These are phyloP conservation scores for Troilus luridus DNA, from an alignment of 2,888 invertebrate genomes.

Conservation along the genomic window DNA sequence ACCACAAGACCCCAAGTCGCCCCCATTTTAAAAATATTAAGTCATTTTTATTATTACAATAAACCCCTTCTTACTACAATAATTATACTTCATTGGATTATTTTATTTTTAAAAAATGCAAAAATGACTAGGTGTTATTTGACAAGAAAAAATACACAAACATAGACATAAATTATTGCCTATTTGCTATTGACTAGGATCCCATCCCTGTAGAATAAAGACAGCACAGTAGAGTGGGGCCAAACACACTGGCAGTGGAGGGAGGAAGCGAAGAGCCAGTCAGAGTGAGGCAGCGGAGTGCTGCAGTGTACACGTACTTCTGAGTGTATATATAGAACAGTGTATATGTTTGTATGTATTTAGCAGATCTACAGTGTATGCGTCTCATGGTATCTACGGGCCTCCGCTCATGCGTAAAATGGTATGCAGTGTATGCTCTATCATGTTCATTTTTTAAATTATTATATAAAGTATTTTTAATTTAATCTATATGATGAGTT, in stretches of 20 bases:
- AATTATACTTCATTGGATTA: too few relatives aligned
- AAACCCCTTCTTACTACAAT: too few relatives aligned
- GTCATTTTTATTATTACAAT: too few relatives aligned
- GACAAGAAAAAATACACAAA: too few relatives aligned
- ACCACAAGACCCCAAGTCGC: too few relatives aligned
- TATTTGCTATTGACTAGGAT: not conserved
- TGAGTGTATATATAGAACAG: slow-evolving; percentile 33
- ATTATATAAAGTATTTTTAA: not conserved
- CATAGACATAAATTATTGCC: too few relatives aligned
- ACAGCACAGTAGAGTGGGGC: not conserved
- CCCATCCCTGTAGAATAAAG: not conserved
- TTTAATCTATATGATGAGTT: not conserved
- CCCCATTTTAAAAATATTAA: too few relatives aligned
- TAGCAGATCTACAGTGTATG: slow-evolving; percentile 1
- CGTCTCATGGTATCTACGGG: not conserved
- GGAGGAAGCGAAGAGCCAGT: not conserved
- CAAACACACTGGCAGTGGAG: not conserved
- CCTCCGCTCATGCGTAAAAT: not conserved
- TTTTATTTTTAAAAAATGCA: too few relatives aligned
- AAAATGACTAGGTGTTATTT: too few relatives aligned
- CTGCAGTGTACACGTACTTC: not conserved
- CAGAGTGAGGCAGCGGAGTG: not conserved
- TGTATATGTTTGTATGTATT: slow-evolving; percentile 46
- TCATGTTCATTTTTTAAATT: not conserved
- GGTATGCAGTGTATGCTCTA: not conserved